phyloP scores from a whole-genome alignment of 2,888 invertebrate genomes.

The Heliconius ethilla region DNA sequence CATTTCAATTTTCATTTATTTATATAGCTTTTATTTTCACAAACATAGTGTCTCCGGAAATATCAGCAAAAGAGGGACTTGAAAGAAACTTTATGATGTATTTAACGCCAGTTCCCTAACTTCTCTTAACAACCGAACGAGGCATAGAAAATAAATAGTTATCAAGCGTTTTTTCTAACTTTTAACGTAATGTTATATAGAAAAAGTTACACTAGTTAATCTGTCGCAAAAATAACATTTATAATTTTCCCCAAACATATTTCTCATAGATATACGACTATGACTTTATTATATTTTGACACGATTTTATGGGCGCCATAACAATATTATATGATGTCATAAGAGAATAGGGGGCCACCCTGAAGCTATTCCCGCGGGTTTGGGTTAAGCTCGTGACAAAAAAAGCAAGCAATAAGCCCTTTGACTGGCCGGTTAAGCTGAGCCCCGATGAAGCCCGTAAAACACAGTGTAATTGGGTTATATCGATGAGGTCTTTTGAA shows the following conservation, averaged over 20 bases:
- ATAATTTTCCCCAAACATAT: constrained; percentile 25
- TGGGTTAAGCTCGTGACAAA: constrained; percentile 10
- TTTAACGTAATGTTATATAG: background rate
- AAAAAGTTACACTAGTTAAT: constrained; percentile 9
- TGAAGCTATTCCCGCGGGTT: constrained; percentile 16
- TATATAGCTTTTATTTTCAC: background rate
- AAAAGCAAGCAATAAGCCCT: constrained; percentile 27
- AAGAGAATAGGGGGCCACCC: constrained; percentile 19
- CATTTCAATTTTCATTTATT: background rate
- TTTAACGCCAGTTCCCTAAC: no score
- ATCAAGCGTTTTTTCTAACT: background rate
- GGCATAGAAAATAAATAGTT: background rate
- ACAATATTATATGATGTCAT: constrained; percentile 41
- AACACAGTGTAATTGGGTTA: constrained; percentile 18
- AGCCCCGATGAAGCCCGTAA: constrained; percentile 15
- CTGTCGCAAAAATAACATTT: constrained; percentile 4
- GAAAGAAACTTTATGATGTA: background rate
- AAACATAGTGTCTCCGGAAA: background rate
- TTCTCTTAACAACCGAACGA: background rate
- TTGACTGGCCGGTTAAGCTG: constrained; percentile 17
- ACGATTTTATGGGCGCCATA: constrained; percentile 41
- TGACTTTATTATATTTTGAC: constrained; percentile 41
- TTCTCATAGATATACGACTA: constrained; percentile 25
- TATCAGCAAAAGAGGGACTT: background rate
- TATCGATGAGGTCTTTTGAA: constrained; percentile 20